Conservation (phyloP, 2,888 invertebrate genomes). For the Colostygia pectinataria region DNA sequence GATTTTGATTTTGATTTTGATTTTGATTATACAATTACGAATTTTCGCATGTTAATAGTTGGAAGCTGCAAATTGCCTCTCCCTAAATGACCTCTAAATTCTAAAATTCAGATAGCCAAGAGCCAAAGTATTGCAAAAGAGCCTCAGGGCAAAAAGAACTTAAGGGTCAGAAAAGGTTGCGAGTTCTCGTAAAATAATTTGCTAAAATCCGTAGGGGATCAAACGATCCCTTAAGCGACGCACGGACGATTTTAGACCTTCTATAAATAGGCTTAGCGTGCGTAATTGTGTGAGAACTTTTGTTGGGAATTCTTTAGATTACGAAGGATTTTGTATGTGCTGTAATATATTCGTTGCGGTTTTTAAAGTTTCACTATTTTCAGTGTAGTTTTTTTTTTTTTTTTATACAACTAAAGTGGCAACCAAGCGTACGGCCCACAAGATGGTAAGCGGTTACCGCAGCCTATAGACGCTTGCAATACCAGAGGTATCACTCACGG, state of each 20-base stretch:
- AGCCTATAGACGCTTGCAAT: no score
- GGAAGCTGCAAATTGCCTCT: no score
- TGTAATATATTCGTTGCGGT: neutral
- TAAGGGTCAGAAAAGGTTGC: slow-evolving; percentile 17
- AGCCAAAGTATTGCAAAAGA: neutral
- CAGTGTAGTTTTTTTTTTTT: no score
- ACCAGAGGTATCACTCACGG: no score
- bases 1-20: no score
- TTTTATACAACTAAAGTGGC: no score
- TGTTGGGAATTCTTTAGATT: slow-evolving; percentile 1
- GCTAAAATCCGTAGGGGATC: slow-evolving; percentile 23
- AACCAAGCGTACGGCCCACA: no score
- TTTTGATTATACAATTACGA: no score
- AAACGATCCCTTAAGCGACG: slow-evolving; percentile 27
- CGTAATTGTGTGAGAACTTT: slow-evolving; percentile 25
- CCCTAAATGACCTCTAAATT: neutral
- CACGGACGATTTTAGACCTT: slow-evolving; percentile 21
- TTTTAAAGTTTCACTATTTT: neutral
- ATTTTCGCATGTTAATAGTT: no score
- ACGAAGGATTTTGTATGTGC: neutral
- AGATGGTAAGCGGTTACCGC: no score
- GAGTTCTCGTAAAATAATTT: slow-evolving; percentile 27
- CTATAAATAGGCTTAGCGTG: slow-evolving; percentile 21
- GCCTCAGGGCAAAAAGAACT: neutral
- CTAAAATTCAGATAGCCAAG: neutral